Conservation (phyloP, 2,113 vertebrate genomes). For the Cyprinus carpio region DNA sequence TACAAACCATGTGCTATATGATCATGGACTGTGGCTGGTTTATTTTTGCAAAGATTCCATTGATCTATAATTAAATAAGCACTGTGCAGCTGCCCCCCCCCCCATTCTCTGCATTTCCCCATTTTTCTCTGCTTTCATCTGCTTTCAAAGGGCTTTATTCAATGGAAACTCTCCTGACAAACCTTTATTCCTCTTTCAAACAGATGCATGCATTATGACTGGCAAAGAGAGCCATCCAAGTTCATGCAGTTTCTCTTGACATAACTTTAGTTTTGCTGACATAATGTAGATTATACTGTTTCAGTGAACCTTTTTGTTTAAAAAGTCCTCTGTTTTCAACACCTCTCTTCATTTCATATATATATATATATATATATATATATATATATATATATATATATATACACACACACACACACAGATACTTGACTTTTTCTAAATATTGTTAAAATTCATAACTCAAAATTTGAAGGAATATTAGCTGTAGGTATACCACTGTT, state of each 20-base stretch:
- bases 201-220: not conserved
- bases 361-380: too few species aligned
- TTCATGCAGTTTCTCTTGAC: not conserved
- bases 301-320: not conserved
- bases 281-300: not conserved
- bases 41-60: not conserved
- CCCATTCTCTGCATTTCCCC: conserved; percentile 31
- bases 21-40: not conserved
- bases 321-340: too few species aligned
- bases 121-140: conserved; percentile 50
- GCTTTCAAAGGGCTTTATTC: conserved; percentile 58
- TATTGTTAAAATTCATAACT: too few species aligned
- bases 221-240: not conserved
- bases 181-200: conserved; percentile 55
- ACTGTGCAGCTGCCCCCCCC: too few species aligned
- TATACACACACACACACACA: too few species aligned
- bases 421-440: too few species aligned
- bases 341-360: too few species aligned
- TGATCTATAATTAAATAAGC: not conserved
- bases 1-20: not conserved
- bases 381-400: too few species aligned
- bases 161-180: conserved; percentile 64
- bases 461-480: too few species aligned
- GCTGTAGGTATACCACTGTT: too few species aligned
- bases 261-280: not conserved